Base-by-base conservation (phyloP, 2,797 vertebrate species). In the Etheostoma nigrum region DNA sequence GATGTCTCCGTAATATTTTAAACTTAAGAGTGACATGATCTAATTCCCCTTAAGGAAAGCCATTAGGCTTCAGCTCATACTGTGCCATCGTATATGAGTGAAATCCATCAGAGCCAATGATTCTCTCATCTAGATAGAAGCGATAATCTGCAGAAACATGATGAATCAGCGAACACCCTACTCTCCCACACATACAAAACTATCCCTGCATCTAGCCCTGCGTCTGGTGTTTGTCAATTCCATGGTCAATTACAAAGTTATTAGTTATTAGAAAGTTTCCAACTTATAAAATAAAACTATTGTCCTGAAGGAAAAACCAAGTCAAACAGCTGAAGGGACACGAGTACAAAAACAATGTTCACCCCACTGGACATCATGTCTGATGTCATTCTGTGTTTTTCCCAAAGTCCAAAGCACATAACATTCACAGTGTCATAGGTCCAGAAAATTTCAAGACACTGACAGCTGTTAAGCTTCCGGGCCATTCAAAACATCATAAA, bases 91-190 rank as follows among this genome's bases (percentile, higher is more conserved):
- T 3, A 81, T 84, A 57, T 76, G 69, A 80, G 78, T 49, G 70
- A 63, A 69, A 88, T 85, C 80, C 53, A 76, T 85, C 73, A 82
- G 60, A 44, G 58, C 36, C 54, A 44, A 53, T 51, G 68, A 60
- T 58, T 63, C 48, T 23, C 42, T 59, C 8, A 57, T 57, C 27
- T 45, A 62, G 48, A 80, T 27, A 64, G 44, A 60, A 45, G 65
- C 2, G 7, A 54, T 82, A 62, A 81, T 49, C 45, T 67, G 15
- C 5, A 21, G 47, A 40, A 44, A 44, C 15, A 19, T 5, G 0
- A 12, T 33, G 79, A 53, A 30, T n/a, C 33, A 57, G 15, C 30
- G 36, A 15, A 64, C 18, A 21, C 16, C 18, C 11, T 42, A 0
- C 9, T 55, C 16, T 14, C 23, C 21, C 33, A 23, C 36, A 45